A percentile compares a stretch with the other conserved stretches of the same genome.
Evolutionary conservation across 2,888 invertebrate genomes (phyloP).

Genomic region (Gastrophysa polygoni): DNA sequence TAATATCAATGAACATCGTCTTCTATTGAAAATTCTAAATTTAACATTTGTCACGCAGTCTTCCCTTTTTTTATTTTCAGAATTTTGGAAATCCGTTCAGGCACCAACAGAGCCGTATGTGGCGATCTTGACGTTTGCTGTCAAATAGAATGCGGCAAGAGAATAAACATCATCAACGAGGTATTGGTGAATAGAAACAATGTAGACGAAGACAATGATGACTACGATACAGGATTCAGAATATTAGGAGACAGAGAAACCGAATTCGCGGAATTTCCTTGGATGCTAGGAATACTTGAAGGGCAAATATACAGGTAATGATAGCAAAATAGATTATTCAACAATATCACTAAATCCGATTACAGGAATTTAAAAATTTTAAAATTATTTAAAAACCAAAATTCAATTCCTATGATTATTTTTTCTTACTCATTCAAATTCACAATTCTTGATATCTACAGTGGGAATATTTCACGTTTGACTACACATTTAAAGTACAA

Average conservation of each 20-base stretch:
- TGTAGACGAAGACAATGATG: conserved; percentile 9
- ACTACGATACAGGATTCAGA: conserved; percentile 21
- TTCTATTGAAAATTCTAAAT: too few species aligned
- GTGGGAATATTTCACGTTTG: too few species aligned
- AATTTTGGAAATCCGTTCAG: conserved; percentile 3
- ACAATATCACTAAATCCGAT: too few species aligned
- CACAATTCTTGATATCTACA: too few species aligned
- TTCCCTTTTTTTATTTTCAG: conserved; percentile 10
- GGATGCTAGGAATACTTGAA: conserved; percentile 53
- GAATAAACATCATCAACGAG: conserved; percentile 27
- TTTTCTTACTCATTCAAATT: too few species aligned
- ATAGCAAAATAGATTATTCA: not conserved
- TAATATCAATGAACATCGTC: too few species aligned
- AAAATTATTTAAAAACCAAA: too few species aligned
- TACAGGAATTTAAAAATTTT: too few species aligned
- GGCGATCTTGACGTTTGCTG: conserved; percentile 52
- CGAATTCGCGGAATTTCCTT: conserved; percentile 54
- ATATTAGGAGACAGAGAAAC: conserved; percentile 45
- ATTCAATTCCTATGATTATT: too few species aligned
- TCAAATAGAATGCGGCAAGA: conserved; percentile 49
- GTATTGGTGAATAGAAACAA: conserved; percentile 1
- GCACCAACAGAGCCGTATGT: not conserved
- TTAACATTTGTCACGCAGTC: too few species aligned
- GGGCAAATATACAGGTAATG: conserved; percentile 38
- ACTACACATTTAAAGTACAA: too few species aligned